phyloP scores from a whole-genome alignment of 2,888 invertebrate genomes.

The Ectemnius cavifrons region DNA sequence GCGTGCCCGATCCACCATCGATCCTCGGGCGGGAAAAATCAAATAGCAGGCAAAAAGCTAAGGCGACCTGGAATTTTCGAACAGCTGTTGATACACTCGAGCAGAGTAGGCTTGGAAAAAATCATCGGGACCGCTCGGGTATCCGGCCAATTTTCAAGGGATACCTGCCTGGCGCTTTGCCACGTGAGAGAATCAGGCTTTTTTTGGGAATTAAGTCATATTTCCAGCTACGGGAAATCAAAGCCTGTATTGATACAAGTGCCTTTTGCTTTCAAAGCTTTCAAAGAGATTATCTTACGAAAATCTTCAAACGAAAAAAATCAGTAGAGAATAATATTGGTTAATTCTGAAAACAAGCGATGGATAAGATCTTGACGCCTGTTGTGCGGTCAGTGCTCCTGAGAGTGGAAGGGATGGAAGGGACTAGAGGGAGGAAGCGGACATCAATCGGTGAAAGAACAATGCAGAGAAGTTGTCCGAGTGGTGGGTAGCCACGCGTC shows the following conservation, averaged over 20 bases:
- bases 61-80: conserved; percentile 39
- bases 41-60: conserved; percentile 32
- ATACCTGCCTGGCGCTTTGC: conserved; percentile 34
- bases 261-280: too few relatives aligned
- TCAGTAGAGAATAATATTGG: too few relatives aligned
- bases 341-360: too few relatives aligned
- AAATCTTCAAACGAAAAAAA: too few relatives aligned
- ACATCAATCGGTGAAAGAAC: conserved; percentile 57
- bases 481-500: conserved; percentile 71
- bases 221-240: too few relatives aligned
- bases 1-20: neutral
- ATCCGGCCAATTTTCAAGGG: conserved; percentile 46
- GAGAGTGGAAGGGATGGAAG: neutral
- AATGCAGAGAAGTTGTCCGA: conserved; percentile 60
- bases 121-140: conserved; percentile 25
- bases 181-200: conserved; percentile 25
- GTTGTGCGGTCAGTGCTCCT: neutral
- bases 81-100: conserved; percentile 55
- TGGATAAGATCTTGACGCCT: conserved; percentile 1
- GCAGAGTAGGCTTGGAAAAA: conserved; percentile 29
- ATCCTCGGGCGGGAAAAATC: conserved; percentile 41
- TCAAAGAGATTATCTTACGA: too few relatives aligned
- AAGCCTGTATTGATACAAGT: too few relatives aligned
- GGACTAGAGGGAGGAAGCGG: conserved; percentile 13
- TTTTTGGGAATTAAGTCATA: too few relatives aligned